Evolutionary conservation across 2,888 invertebrate genomes (phyloP), one percentile per base, ranked within the genome.

Genomic region (Agrotis ipsilon): DNA sequence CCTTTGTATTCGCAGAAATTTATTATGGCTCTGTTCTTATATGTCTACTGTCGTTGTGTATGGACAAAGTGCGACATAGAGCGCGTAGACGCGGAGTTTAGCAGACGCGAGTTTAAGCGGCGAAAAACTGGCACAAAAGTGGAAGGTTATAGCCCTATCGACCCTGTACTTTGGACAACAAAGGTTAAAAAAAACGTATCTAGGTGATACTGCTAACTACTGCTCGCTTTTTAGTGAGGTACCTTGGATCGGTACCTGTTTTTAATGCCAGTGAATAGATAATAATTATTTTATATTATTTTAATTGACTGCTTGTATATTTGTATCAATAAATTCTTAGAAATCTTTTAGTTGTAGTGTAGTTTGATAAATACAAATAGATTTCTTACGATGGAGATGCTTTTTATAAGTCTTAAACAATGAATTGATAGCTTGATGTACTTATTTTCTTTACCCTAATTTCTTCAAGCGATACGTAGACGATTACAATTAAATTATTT

Each of bases 261-360:
- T 14, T 9, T 21, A 16, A 32, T 2, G 21, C 32, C 27, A 75
- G n/a, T 75, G 75, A 19, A 75, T n/a, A 21, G 11, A 16, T 51
- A 54, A 11, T 49, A 27, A n/a, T n/a, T 18, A n/a, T 3, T 18
- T 46, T 57, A 6, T n/a, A 68, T n/a, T 14, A 32, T 21, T 32
- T 3, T 7, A 39, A n/a, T 3, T 39, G 51, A 75, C 67, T 66
- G 67, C 67, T 32, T 65, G 67, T 21, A 66, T 45, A 51, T 52
- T 75, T 51, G 18, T n/a, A 54, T 54, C 2, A n/a, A 27, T 11
- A 3, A 18, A 52, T 9, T 19, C 1, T 24, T 18, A 18, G 18
- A 52, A 52, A 18, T 52, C 24, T 3, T 46, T 21, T 48, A 46
- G 14, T 21, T 14, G 9, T 39, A 39, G 39, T 39, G 11, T 39